Base-by-base conservation (phyloP, 2,113 vertebrate genomes). In the Rhabdornis inornatus region DNA sequence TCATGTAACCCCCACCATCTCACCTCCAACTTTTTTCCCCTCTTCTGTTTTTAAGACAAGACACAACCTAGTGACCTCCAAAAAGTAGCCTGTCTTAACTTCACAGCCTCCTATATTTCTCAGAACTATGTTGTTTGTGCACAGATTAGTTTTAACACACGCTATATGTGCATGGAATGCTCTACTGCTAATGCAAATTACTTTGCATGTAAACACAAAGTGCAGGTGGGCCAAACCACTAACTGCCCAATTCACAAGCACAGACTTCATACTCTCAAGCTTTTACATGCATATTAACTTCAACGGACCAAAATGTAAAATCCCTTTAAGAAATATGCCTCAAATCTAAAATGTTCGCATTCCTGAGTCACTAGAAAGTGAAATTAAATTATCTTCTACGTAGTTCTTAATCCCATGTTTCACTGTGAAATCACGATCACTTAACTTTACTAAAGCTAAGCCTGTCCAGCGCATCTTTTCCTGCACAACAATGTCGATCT, bases 381-480 rank as follows among this genome's bases (percentile, higher is more conserved):
- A 94, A 77, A 77, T 56, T 31, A 47, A 57, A 50, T 74, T n/a
- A 11, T 75, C 64, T 87, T 84, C 74, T n/a, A 50, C 7, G 33
- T 50, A 57, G 22, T 14, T 64, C 33, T 16, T 55, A 63, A 83
- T n/a, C 47, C 60, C 1, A 0, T 14, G 20, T 56, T 83, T 59
- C 60, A 40, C 28, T 42, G 37, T 60, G 35, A 71, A 88, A 83
- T 59, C 78, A 76, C 0, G 0, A 31, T 24, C 49, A 74, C 0
- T 0, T 37, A 76, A 79, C 56, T 90, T 64, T 27, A 39, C 8
- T 74, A 47, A 74, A 64, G 45, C 49, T 61, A 16, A 22, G 28
- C 55, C 60, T 49, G 17, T 28, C 39, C 2, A 0, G 20, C 1
- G 0, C 18, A 55, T 9, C 63, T 69, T 63, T 49, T 55, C 30